These are phyloP conservation scores for Paedocypris sp. DNA, from an alignment of 2,113 vertebrate species.

Conservation along the genomic window DNA sequence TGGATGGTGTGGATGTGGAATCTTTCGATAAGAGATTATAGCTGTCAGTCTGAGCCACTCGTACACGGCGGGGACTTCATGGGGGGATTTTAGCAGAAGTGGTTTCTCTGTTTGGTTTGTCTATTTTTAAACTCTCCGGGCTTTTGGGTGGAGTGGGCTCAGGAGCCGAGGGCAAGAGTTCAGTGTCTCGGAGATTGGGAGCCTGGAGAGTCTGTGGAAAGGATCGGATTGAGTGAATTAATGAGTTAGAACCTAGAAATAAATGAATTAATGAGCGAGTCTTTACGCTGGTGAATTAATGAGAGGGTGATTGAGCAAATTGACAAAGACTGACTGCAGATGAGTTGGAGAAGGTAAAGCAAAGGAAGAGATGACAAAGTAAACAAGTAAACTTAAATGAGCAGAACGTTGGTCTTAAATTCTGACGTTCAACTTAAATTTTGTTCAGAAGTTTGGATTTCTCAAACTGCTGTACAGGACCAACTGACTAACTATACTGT, in stretches of 20 bases:
- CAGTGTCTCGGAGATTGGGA: background rate
- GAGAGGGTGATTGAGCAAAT: background rate
- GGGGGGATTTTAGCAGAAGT: conserved; percentile 22
- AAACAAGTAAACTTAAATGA: no score
- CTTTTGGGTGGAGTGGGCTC: conserved; percentile 1
- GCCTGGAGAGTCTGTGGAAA: background rate
- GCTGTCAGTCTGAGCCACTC: conserved; percentile 14
- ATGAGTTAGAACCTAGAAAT: background rate
- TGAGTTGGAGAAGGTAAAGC: no score
- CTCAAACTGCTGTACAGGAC: no score
- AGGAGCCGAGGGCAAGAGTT: conserved; percentile 29
- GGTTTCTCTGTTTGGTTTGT: conserved; percentile 25
- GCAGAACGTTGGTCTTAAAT: no score
- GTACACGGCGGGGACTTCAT: conserved; percentile 27
- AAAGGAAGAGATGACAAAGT: no score
- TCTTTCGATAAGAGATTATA: conserved; percentile 32
- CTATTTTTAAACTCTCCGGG: conserved; percentile 28
- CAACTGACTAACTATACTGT: no score
- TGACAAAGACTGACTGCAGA: no score
- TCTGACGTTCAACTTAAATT: no score
- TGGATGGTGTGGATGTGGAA: background rate
- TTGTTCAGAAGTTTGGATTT: no score
- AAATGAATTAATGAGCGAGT: background rate
- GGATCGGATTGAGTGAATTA: background rate
- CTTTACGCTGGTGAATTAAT: background rate